phyloP scores from a whole-genome alignment of 2,888 invertebrate species.

The Arenicola marina region DNA sequence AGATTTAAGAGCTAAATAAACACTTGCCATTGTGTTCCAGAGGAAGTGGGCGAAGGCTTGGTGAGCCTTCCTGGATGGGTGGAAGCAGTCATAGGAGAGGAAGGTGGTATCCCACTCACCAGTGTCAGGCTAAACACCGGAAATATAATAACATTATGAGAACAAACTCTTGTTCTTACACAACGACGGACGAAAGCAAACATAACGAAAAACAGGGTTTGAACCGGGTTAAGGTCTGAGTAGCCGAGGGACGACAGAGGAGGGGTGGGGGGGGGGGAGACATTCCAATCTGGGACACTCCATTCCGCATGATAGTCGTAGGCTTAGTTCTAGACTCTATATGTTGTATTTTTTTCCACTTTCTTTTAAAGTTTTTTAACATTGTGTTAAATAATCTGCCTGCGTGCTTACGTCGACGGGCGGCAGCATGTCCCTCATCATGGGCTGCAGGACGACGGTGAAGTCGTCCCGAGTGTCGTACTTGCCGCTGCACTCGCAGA shows the following conservation, averaged over 20 bases:
- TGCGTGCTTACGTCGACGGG: conserved; percentile 34
- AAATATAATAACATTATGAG: background rate
- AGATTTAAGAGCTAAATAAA: too few species aligned
- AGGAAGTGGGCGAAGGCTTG: conserved; percentile 45
- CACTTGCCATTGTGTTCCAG: conserved; percentile 58
- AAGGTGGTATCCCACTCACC: conserved; percentile 44
- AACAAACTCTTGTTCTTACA: background rate
- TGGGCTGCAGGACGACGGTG: conserved; percentile 57
- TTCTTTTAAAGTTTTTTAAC: too few species aligned
- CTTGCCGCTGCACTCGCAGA: conserved; percentile 38
- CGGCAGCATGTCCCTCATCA: conserved; percentile 41
- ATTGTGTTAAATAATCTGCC: too few species aligned
- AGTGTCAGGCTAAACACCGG: conserved; percentile 27
- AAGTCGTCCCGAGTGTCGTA: conserved; percentile 55
- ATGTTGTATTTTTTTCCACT: too few species aligned
- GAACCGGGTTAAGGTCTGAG: too few species aligned
- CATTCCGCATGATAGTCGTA: too few species aligned
- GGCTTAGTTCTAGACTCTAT: too few species aligned
- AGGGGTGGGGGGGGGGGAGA: too few species aligned
- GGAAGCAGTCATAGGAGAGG: conserved; percentile 58
- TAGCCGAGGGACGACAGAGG: too few species aligned
- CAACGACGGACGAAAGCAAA: too few species aligned
- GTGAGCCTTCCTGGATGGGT: conserved; percentile 49
- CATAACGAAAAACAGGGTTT: too few species aligned
- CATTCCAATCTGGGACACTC: too few species aligned